Evolutionary conservation across 1,140 invertebrate genomes (phyloP).

Genomic region (Sipha flava): DNA sequence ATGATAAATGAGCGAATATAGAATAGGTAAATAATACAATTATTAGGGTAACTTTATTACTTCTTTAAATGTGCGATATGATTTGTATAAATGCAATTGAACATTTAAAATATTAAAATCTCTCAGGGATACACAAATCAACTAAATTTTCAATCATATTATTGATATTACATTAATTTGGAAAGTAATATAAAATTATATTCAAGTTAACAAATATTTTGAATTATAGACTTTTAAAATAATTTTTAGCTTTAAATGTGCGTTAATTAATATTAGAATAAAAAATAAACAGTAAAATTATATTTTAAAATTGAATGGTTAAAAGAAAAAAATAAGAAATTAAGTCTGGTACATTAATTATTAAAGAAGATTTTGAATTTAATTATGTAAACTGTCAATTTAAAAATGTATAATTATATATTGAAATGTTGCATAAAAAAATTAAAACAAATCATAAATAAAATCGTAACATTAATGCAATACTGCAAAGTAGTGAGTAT

Average conservation of each 20-base stretch:
- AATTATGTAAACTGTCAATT: neutral
- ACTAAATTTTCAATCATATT: neutral
- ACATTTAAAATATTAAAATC: neutral
- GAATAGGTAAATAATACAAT: neutral
- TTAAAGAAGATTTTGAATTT: neutral
- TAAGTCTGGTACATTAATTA: neutral
- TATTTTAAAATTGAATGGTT: neutral
- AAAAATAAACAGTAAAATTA: neutral
- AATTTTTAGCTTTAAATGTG: neutral
- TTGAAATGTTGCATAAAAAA: neutral
- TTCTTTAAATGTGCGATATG: conserved; percentile 17
- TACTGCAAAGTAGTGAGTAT: neutral
- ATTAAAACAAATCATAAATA: neutral
- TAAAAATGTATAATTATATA: too few species aligned
- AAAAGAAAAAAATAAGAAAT: neutral
- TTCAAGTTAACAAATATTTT: neutral
- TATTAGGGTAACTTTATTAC: conserved; percentile 12
- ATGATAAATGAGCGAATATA: neutral
- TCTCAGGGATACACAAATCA: neutral
- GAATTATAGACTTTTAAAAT: neutral
- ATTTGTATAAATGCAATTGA: conserved; percentile 15
- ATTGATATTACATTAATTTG: neutral
- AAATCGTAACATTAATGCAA: neutral
- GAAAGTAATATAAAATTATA: neutral
- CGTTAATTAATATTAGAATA: neutral